Evolutionary conservation across 1,140 invertebrate genomes (phyloP), one percentile per base, ranked within the genome.

Genomic region (Mercenaria mercenaria): DNA sequence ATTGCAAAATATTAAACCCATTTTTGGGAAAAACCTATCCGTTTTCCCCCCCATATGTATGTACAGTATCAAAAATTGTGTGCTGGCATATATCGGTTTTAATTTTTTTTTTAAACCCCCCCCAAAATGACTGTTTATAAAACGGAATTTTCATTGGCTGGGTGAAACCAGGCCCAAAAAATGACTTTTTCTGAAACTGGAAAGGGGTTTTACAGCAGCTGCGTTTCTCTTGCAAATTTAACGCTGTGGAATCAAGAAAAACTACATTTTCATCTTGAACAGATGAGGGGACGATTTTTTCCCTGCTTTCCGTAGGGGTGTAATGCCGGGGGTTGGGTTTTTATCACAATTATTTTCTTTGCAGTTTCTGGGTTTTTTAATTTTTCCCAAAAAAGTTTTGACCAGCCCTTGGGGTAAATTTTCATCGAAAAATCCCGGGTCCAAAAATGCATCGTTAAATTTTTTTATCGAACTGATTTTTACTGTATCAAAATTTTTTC

Each of bases 371-470:
- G 34, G 18, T 3, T 1, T 43, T 69, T 13, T 43, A 84, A n/a
- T n/a, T n/a, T 84, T 41, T 84, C 81, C 13, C 15, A 20, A 10
- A 84, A 39, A 3, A 43, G n/a, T n/a, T 18, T 20, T 69, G 1
- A n/a, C 81, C 81, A 69, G 26, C 43, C 59, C 3, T n/a, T 11
- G 8, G 0, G 50, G 10, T n/a, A 67, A 18, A 4, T 41, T 43
- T 20, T 64, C 29, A 47, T 84, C 43, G 1, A 84, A 47, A 37
- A 52, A 32, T 26, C 81, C 59, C 43, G 6, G 23, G 15, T 61
- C 81, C 29, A 85, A 85, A 13, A 85, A 74, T 52, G 72, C 61
- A 32, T 85, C 82, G 20, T 74, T 72, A 2, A 85, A 29, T 1
- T 74, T 67, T n/a, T 3, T 32, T 39, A 74, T 85, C 39, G n/a